Conservation (phyloP, 2,113 vertebrate species). For the Microtus montanus region DNA sequence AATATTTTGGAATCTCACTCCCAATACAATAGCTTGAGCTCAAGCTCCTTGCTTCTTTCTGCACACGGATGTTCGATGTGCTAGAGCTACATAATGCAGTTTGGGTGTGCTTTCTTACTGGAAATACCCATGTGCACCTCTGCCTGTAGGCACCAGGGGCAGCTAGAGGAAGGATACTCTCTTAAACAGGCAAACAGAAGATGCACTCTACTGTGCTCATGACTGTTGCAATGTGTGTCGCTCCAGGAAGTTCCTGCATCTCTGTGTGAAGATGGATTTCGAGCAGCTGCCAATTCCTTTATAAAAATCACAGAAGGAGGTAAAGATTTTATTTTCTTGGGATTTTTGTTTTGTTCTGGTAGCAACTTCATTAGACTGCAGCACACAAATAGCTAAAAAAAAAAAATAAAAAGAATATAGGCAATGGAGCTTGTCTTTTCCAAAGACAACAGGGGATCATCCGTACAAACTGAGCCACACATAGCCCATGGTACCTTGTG, state of each 20-base stretch:
- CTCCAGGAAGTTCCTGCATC: neutral
- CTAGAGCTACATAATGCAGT: neutral
- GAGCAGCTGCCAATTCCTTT: neutral
- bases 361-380: neutral
- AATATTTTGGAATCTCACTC: neutral
- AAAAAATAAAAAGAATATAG: neutral
- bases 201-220: neutral
- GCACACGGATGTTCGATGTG: neutral
- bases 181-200: neutral
- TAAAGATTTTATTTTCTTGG: neutral
- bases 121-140: neutral
- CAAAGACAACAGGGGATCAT: neutral
- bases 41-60: neutral
- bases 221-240: neutral
- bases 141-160: neutral
- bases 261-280: neutral
- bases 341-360: slow-evolving; percentile 12
- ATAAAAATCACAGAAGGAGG: neutral
- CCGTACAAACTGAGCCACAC: neutral
- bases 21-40: neutral
- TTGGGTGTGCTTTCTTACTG: slow-evolving; percentile 34
- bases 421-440: slow-evolving; percentile 37
- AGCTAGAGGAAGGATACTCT: neutral
- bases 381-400: neutral
- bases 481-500: neutral